These are phyloP conservation scores for Nycticebus coucang DNA, from an alignment of 2,113 vertebrate species.

Conservation along the genomic window DNA sequence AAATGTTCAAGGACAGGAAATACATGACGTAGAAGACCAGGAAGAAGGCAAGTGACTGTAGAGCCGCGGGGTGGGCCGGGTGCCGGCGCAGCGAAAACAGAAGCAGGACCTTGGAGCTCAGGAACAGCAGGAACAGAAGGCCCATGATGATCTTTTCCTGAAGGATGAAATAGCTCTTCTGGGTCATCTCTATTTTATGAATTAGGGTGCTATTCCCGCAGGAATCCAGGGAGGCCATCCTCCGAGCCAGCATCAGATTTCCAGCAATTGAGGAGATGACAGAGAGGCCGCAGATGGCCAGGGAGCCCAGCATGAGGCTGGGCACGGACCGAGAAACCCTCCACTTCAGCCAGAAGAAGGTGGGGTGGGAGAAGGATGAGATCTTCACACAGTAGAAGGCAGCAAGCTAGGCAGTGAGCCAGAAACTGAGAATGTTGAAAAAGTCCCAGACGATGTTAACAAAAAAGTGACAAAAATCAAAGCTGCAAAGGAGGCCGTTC, in stretches of 20 bases:
- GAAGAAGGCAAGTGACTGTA: constrained; percentile 77
- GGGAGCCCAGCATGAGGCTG: neutral
- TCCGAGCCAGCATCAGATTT: fast-evolving
- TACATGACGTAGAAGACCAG: constrained; percentile 57
- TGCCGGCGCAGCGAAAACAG: constrained; percentile 66
- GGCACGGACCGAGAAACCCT: neutral
- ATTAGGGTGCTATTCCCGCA: neutral
- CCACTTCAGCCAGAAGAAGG: constrained; percentile 59
- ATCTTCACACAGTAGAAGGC: constrained; percentile 64
- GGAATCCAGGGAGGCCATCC: fast-evolving
- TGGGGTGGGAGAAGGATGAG: constrained; percentile 29
- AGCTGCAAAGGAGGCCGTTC: neutral
- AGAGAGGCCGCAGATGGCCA: neutral
- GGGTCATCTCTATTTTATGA: fast-evolving
- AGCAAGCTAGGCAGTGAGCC: constrained; percentile 56
- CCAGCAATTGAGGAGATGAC: neutral
- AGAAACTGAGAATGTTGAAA: neutral
- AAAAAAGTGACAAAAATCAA: fast-evolving
- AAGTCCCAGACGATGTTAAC: constrained; percentile 1
- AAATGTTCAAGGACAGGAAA: constrained; percentile 61
- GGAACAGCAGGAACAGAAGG: constrained; percentile 54
- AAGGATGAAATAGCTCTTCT: fast-evolving
- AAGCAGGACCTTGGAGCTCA: constrained; percentile 55
- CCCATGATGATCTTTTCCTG: neutral
- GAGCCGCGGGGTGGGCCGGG: constrained; percentile 53